A percentile compares a stretch with the other conserved stretches of the same genome.
Conservation (phyloP, 2,797 vertebrate genomes). For the Carapus acus region DNA sequence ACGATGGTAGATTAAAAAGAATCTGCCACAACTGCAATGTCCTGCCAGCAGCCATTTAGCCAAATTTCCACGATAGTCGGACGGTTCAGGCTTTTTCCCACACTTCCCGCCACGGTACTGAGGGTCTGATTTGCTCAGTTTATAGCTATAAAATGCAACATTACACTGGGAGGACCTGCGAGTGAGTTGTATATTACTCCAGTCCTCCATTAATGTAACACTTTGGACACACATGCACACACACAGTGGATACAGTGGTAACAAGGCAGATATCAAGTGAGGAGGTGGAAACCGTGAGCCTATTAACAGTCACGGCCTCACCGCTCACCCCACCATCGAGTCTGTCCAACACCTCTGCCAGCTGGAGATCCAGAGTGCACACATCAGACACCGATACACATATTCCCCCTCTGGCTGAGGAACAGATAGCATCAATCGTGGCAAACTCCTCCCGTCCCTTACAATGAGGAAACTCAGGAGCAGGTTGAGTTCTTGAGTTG, state of each 20-base stretch:
- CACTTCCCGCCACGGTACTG: constrained; percentile 46
- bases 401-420: constrained; percentile 1
- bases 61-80: constrained; percentile 24
- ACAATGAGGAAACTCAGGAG: too few species aligned
- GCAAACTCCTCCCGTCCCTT: background rate
- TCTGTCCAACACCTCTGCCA: constrained; percentile 9
- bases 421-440: constrained; percentile 4
- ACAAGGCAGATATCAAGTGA: constrained; percentile 25
- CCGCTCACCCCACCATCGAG: constrained; percentile 27
- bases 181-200: constrained; percentile 45
- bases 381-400: constrained; percentile 14
- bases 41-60: constrained; percentile 42
- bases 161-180: background rate
- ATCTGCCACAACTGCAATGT: constrained; percentile 47
- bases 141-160: constrained; percentile 44
- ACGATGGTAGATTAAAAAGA: constrained; percentile 40
- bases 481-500: too few species aligned
- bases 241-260: constrained; percentile 29
- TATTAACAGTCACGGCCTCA: too few species aligned
- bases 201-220: too few species aligned
- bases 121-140: constrained; percentile 32
- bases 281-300: constrained; percentile 28
- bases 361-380: constrained; percentile 13
- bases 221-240: background rate
- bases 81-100: constrained; percentile 43